Conservation (phyloP, 2,888 invertebrate genomes). For the Lycaena phlaeas region DNA sequence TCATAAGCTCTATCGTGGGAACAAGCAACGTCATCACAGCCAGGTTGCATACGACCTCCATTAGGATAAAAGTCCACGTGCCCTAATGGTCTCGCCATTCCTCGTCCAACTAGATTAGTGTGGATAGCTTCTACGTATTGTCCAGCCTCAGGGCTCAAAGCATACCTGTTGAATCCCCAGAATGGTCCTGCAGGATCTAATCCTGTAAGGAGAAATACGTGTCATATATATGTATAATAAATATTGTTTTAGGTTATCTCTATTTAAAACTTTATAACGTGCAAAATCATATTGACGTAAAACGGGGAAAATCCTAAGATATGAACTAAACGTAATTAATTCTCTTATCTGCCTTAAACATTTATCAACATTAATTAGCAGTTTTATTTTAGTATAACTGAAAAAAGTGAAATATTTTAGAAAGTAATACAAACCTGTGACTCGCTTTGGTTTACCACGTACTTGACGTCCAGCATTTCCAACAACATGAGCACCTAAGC, state of each 20-base stretch:
- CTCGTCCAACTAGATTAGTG: slow-evolving; percentile 29
- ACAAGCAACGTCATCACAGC: slow-evolving; percentile 26
- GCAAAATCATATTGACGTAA: too few species aligned
- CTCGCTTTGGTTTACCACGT: slow-evolving; percentile 30
- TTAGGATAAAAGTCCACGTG: slow-evolving; percentile 34
- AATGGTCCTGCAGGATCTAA: slow-evolving; percentile 19
- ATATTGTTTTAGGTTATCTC: too few species aligned
- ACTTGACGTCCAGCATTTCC: slow-evolving; percentile 42
- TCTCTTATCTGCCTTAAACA: too few species aligned
- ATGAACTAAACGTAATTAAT: too few species aligned
- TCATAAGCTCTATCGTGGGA: slow-evolving; percentile 27
- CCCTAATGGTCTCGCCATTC: slow-evolving; percentile 26
- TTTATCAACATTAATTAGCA: too few species aligned
- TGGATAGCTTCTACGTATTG: slow-evolving; percentile 32
- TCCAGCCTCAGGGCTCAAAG: slow-evolving; percentile 24
- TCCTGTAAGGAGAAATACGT: slow-evolving; percentile 8
- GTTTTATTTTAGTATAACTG: too few species aligned
- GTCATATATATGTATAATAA: too few species aligned
- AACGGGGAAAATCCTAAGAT: too few species aligned
- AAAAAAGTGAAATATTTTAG: too few species aligned
- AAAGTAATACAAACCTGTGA: too few species aligned
- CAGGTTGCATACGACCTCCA: slow-evolving; percentile 31
- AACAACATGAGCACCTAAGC: slow-evolving; percentile 54
- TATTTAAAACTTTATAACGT: too few species aligned
- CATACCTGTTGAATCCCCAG: slow-evolving; percentile 22